phyloP scores from a whole-genome alignment of 2,797 vertebrate species.

The Schizopygopsis pylzovi region DNA sequence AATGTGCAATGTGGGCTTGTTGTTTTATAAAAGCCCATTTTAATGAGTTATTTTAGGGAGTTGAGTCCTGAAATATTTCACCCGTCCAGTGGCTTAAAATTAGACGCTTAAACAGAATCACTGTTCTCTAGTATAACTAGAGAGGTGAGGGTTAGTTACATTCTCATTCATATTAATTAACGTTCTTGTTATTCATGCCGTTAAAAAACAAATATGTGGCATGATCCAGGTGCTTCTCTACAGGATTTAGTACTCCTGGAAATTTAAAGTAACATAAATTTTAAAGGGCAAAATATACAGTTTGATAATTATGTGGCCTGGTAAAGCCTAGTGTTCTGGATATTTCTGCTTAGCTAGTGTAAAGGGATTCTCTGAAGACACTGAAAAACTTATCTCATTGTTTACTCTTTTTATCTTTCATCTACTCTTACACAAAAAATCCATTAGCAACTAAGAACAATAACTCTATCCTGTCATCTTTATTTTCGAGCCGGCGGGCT shows the following conservation, averaged over 20 bases:
- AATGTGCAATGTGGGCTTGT: constrained; percentile 55
- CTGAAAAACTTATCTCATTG: neutral
- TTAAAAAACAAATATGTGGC: neutral
- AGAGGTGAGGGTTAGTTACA: neutral
- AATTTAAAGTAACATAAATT: constrained; percentile 32
- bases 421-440: constrained; percentile 21
- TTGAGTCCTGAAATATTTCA: neutral
- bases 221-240: constrained; percentile 11
- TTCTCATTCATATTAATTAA: neutral
- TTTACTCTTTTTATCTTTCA: constrained; percentile 23
- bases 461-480: constrained; percentile 41
- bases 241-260: neutral
- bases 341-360: constrained; percentile 25
- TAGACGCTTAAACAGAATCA: neutral
- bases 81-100: neutral
- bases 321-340: constrained; percentile 11
- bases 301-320: neutral
- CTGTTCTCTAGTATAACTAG: neutral
- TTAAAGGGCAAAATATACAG: constrained; percentile 10
- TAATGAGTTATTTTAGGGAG: neutral
- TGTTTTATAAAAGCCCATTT: constrained; percentile 1
- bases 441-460: constrained; percentile 26
- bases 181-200: neutral
- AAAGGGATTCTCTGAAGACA: constrained; percentile 34
- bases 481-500: constrained; percentile 74